A percentile compares a stretch with the other conserved stretches of the same genome.
Conservation (phyloP, 2,888 invertebrate genomes). For the Stenodera caucasica region DNA sequence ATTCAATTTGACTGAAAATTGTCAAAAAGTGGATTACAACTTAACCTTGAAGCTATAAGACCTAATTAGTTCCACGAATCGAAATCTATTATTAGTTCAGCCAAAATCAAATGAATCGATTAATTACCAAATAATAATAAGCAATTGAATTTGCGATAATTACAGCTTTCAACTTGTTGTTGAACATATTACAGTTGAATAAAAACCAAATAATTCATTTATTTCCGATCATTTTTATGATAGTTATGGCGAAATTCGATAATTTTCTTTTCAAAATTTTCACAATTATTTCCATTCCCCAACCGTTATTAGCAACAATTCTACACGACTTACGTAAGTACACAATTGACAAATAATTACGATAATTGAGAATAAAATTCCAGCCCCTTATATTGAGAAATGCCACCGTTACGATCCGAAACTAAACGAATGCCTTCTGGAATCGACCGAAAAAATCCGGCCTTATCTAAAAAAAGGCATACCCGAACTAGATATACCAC, state of each 20-base stretch:
- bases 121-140: no score
- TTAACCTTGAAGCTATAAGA: no score
- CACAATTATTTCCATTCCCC: not conserved
- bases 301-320: not conserved
- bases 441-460: constrained; percentile 37
- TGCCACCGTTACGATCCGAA: constrained; percentile 43
- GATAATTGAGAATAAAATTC: not conserved
- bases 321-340: constrained; percentile 6
- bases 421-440: constrained; percentile 41
- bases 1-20: no score
- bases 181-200: no score
- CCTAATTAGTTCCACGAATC: not conserved
- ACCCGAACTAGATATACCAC: constrained; percentile 44
- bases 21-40: no score
- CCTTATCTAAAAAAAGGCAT: constrained; percentile 44
- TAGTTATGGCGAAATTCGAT: no score
- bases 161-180: no score
- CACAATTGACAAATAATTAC: not conserved
- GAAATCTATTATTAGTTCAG: not conserved
- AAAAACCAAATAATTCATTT: no score
- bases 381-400: constrained; percentile 27
- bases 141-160: no score
- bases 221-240: no score
- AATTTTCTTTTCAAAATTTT: no score
- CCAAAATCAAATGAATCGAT: no score